Base-by-base conservation (phyloP, 2,888 invertebrate genomes). In the Apamea sordens region DNA sequence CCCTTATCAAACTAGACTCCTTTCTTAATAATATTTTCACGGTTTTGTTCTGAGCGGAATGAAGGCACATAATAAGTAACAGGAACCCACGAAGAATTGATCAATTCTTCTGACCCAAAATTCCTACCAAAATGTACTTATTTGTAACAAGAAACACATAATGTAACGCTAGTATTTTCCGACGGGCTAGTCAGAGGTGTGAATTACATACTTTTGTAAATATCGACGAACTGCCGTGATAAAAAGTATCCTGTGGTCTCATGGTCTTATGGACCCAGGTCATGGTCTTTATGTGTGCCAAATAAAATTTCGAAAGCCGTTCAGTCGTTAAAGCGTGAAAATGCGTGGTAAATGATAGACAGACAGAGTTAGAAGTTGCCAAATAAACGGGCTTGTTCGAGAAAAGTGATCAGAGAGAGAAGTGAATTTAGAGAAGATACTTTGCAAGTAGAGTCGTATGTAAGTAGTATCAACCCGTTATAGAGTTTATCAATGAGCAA, bases 11-110 rank as follows among this genome's bases (percentile, higher is more conserved):
- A 83, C 63, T 24, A 74, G 24, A 72, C 63, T 64, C 53, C 32
- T 65, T 79, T 44, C 74, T 79, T 79, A 83, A 79, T 83, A 83
- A 84, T 84, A 74, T 74, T 83, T 84, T 72, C 74, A 68, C 70
- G 70, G 79, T 70, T 59, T 72, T 73, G 74, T 79, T 83, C 82
- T 80, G 75, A 69, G 11, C 76, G 65, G 50, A 83, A 53, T 73
- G 61, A 61, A 71, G 65, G 59, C 67, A 67, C 53, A 47, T 65
- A 74, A 82, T 78, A 78, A 79, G 73, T 84, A 79, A 71, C 56
- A 21, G 10, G 71, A 67, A 67, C 77, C 24, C 32, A 68, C 7
- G 36, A 21, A 61, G 28, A 56, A 41, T 56, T 65, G 65, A 77
- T 63, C n/a, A 47, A 50, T 76, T 56, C 73, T 32, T 11, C 28